These are phyloP conservation scores for Cyprinodon brontotheroides DNA, from an alignment of 2,113 vertebrate species.

Conservation along the genomic window DNA sequence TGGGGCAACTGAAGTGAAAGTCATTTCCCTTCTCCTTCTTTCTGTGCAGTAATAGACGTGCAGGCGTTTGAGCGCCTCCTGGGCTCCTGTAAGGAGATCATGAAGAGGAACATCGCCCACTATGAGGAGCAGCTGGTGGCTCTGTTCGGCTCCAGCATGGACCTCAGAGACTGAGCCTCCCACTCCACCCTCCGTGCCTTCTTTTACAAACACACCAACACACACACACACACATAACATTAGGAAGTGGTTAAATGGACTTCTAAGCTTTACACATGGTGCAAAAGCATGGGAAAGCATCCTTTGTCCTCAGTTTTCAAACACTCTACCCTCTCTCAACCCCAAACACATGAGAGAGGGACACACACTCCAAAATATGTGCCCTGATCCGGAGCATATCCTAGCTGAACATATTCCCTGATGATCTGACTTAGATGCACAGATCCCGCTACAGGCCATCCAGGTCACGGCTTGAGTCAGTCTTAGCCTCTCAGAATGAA, in stretches of 20 bases:
- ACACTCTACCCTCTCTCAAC: slow-evolving; percentile 13
- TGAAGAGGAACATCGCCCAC: slow-evolving; percentile 99
- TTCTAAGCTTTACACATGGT: slow-evolving; percentile 58
- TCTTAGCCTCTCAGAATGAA: slow-evolving; percentile 63
- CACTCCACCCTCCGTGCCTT: slow-evolving; percentile 80
- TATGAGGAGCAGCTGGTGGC: slow-evolving; percentile 98
- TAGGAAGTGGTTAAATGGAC: slow-evolving; percentile 51
- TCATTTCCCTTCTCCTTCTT: neutral
- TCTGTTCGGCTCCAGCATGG: slow-evolving; percentile 98
- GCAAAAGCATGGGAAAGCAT: slow-evolving; percentile 46
- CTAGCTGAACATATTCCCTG: slow-evolving; percentile 47
- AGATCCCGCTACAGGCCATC: slow-evolving; percentile 25
- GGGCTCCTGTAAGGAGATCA: slow-evolving; percentile 99
- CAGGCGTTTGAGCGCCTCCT: slow-evolving; percentile 98
- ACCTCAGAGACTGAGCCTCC: slow-evolving; percentile 87
- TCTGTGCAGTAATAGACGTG: slow-evolving; percentile 90
- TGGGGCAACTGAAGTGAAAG: neutral
- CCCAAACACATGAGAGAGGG: slow-evolving; percentile 43
- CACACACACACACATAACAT: slow-evolving; percentile 46
- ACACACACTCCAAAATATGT: slow-evolving; percentile 57
- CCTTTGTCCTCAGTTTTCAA: slow-evolving; percentile 24
- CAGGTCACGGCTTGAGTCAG: slow-evolving; percentile 41
- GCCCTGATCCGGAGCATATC: slow-evolving; percentile 46
- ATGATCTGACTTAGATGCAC: slow-evolving; percentile 40
- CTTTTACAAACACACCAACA: slow-evolving; percentile 58